Conservation (phyloP, 2,888 invertebrate species). For the Melangyna quadrimaculata region DNA sequence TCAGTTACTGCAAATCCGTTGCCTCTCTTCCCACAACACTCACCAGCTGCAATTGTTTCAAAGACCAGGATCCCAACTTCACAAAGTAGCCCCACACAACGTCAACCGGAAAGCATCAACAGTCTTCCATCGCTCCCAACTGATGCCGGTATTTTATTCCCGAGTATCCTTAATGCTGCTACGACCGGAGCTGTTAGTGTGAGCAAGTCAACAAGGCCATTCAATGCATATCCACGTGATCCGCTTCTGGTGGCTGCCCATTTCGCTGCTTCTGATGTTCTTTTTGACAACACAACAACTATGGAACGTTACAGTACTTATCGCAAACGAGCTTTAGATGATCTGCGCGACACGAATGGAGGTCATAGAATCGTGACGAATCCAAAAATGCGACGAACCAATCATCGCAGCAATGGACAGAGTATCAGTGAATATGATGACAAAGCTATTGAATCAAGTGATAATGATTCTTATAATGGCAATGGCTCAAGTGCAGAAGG, state of each 20-base stretch:
- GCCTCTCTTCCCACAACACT: constrained; percentile 55
- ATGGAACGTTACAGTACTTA: constrained; percentile 88
- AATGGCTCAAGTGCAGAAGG: constrained; percentile 60
- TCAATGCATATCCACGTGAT: constrained; percentile 88
- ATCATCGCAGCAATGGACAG: constrained; percentile 75
- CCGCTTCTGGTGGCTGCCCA: constrained; percentile 84
- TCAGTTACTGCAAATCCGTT: constrained; percentile 15
- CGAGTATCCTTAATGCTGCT: constrained; percentile 54
- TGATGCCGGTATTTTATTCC: constrained; percentile 61
- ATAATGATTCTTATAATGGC: constrained; percentile 78
- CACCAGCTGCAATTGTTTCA: constrained; percentile 15
- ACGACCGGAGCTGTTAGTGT: constrained; percentile 39
- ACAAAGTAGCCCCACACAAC: neutral
- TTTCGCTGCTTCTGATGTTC: constrained; percentile 82
- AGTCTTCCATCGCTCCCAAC: constrained; percentile 24
- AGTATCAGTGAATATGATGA: constrained; percentile 79
- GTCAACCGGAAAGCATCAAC: constrained; percentile 47
- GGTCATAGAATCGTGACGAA: constrained; percentile 84
- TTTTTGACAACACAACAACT: constrained; percentile 83
- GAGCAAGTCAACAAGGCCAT: constrained; percentile 83
- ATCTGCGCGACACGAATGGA: constrained; percentile 85
- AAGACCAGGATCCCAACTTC: constrained; percentile 58
- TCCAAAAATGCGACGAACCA: constrained; percentile 87
- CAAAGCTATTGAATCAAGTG: constrained; percentile 78
- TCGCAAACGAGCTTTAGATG: constrained; percentile 84